A percentile compares a stretch with the other conserved stretches of the same genome.
Evolutionary conservation across 2,113 vertebrate species (phyloP).

Genomic region (Phrynosoma platyrhinos): DNA sequence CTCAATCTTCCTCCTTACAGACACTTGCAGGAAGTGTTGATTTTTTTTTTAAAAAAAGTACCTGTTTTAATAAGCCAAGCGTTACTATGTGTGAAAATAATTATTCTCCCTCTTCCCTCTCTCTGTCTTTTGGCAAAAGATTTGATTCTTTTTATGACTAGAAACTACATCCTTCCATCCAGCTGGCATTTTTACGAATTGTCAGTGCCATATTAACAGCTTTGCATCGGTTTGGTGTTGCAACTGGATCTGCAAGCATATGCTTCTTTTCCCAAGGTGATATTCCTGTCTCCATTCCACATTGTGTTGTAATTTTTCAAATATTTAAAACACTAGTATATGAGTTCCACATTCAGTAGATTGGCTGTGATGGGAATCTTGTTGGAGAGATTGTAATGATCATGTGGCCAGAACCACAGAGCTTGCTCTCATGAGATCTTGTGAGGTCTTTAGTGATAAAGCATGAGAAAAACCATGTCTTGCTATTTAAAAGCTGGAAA

Average conservation of each 20-base stretch:
- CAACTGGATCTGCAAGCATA: conserved; percentile 75
- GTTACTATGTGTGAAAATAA: conserved; percentile 86
- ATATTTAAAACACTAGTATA: conserved; percentile 50
- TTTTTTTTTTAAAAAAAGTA: conserved; percentile 73
- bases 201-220: conserved; percentile 82
- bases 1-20: conserved; percentile 72
- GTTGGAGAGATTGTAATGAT: background rate
- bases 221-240: conserved; percentile 80
- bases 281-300: conserved; percentile 35
- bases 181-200: conserved; percentile 83
- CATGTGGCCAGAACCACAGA: background rate
- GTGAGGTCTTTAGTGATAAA: background rate
- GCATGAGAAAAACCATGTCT: background rate
- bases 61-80: conserved; percentile 85
- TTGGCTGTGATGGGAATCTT: background rate
- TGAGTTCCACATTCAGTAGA: conserved; percentile 1
- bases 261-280: conserved; percentile 75
- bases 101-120: background rate
- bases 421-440: background rate
- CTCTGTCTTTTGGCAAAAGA: conserved; percentile 73
- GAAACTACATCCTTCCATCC: conserved; percentile 81
- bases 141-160: conserved; percentile 84
- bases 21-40: conserved; percentile 59
- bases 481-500: background rate
- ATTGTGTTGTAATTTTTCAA: conserved; percentile 72